Evolutionary conservation across 2,888 invertebrate species (phyloP).

Genomic region (Steinernema carpocapsae): DNA sequence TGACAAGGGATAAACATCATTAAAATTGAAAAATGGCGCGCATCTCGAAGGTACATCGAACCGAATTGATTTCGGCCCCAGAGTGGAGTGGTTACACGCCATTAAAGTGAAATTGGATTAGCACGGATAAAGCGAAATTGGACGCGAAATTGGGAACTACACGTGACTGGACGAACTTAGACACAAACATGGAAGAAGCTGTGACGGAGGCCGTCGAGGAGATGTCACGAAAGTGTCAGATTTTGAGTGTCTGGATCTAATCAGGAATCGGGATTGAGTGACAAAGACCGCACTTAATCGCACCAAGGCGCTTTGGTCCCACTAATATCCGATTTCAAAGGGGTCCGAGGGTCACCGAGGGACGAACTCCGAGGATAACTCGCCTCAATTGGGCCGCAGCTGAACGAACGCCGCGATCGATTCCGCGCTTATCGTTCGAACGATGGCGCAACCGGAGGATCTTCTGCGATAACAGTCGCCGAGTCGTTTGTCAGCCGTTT

Average conservation of each 20-base stretch:
- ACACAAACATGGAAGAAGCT: neutral
- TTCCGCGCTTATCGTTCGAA: conserved; percentile 21
- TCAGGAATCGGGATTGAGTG: conserved; percentile 12
- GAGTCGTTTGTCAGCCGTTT: conserved; percentile 24
- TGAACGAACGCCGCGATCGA: conserved; percentile 18
- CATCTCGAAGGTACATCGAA: conserved; percentile 28
- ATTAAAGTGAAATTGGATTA: neutral
- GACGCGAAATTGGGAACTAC: neutral
- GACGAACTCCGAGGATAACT: too few relatives aligned
- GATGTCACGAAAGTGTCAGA: conserved; percentile 31
- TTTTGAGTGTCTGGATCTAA: conserved; percentile 21
- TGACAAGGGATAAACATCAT: conserved; percentile 17
- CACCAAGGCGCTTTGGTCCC: neutral
- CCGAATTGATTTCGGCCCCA: conserved; percentile 6
- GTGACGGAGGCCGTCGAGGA: conserved; percentile 9
- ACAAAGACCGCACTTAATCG: conserved; percentile 28
- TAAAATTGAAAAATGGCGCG: conserved; percentile 25
- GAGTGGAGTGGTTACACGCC: neutral
- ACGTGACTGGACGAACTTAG: neutral
- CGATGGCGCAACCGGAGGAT: conserved; percentile 32
- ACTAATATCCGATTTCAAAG: conserved; percentile 28
- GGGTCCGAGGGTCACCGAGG: conserved; percentile 12
- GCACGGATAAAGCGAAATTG: neutral
- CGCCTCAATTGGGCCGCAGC: neutral
- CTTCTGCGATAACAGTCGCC: conserved; percentile 10